Evolutionary conservation across 2,888 invertebrate species (phyloP).

Genomic region (Ctena decussata): DNA sequence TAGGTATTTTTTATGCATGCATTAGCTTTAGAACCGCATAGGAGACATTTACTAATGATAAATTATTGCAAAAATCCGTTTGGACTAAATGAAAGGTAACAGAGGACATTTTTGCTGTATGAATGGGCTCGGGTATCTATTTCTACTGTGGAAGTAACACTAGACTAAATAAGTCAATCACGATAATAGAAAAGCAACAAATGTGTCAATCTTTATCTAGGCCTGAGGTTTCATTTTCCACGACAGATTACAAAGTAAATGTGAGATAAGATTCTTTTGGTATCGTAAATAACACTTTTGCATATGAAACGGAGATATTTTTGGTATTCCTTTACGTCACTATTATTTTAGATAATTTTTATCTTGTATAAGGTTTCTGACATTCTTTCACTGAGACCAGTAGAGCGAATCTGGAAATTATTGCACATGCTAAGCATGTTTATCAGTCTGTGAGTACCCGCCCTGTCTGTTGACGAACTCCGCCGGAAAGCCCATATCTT

Average conservation of each 20-base stretch:
- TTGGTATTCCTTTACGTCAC: background rate
- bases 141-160: background rate
- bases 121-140: background rate
- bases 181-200: slow-evolving; percentile 2
- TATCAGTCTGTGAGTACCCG: no score
- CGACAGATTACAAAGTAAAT: background rate
- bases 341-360: no score
- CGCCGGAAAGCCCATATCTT: no score
- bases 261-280: background rate
- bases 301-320: background rate
- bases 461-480: no score
- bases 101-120: background rate
- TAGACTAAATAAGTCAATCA: background rate
- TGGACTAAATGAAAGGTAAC: background rate
- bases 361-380: no score
- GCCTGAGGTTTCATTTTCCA: background rate
- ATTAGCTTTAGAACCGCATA: no score
- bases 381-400: no score
- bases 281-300: background rate
- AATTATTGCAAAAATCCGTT: no score
- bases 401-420: no score
- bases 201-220: background rate
- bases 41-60: no score
- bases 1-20: no score
- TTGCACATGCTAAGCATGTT: no score